phyloP scores from a whole-genome alignment of 1,140 invertebrate genomes.

The Polypedilum vanderplanki region DNA sequence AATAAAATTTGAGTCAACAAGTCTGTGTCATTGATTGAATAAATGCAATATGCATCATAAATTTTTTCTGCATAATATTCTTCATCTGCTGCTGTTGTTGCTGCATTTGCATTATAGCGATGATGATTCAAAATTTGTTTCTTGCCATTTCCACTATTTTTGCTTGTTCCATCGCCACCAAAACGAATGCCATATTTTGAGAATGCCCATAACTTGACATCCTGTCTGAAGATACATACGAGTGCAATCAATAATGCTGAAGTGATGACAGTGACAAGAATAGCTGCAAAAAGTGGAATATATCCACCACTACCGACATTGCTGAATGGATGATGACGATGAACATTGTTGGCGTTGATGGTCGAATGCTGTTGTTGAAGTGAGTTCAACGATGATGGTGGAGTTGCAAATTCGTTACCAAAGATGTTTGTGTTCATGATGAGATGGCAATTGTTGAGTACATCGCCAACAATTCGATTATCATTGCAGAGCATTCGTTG shows the following conservation, averaged over 20 bases:
- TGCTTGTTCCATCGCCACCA: constrained; percentile 52
- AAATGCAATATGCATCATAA: constrained; percentile 82
- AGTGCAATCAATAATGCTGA: constrained; percentile 60
- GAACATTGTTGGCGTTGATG: constrained; percentile 45
- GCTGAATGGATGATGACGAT: constrained; percentile 43
- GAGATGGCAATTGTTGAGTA: constrained; percentile 55
- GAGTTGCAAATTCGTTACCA: constrained; percentile 54
- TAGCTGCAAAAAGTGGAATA: constrained; percentile 63
- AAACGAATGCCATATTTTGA: constrained; percentile 65
- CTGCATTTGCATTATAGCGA: not conserved
- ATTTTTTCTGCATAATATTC: constrained; percentile 58
- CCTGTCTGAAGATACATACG: constrained; percentile 67
- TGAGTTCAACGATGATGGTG: constrained; percentile 43
- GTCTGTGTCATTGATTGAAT: constrained; percentile 76
- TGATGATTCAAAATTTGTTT: constrained; percentile 40
- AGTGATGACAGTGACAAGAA: constrained; percentile 63
- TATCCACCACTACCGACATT: constrained; percentile 50
- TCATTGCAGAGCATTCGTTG: constrained; percentile 53
- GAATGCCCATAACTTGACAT: constrained; percentile 65
- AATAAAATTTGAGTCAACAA: constrained; percentile 70
- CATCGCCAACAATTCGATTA: constrained; percentile 50
- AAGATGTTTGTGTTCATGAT: constrained; percentile 42
- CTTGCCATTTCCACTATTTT: constrained; percentile 41
- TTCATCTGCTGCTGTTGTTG: constrained; percentile 34
- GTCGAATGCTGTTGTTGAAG: constrained; percentile 44